These are phyloP conservation scores for Corydoras sp. DNA, from an alignment of 2,113 vertebrate species.

Conservation along the genomic window DNA sequence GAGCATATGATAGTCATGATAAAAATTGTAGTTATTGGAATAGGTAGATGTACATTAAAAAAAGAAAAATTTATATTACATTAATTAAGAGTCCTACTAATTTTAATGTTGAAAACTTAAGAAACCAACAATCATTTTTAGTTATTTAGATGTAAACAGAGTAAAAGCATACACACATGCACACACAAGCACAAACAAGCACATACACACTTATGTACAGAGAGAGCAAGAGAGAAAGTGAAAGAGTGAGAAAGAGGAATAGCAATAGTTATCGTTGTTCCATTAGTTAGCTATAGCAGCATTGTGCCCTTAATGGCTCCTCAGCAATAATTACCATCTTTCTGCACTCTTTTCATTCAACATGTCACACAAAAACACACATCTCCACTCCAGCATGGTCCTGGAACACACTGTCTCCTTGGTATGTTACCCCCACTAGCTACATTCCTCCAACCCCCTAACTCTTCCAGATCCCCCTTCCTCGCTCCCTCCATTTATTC, in stretches of 20 bases:
- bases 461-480: background rate
- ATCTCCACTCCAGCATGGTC: constrained; percentile 63
- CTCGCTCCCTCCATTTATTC: background rate
- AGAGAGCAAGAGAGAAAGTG: background rate
- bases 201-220: background rate
- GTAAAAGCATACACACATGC: background rate
- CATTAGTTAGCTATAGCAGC: constrained; percentile 90
- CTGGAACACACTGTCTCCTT: constrained; percentile 58
- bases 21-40: too few species aligned
- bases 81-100: too few species aligned
- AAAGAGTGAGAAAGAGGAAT: constrained; percentile 1
- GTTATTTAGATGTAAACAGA: too few species aligned
- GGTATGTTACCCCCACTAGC: constrained; percentile 47
- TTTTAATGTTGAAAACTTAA: too few species aligned
- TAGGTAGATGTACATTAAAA: too few species aligned
- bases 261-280: constrained; percentile 52
- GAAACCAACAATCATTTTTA: too few species aligned
- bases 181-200: constrained; percentile 5
- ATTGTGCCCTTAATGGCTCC: constrained; percentile 93
- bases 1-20: too few species aligned
- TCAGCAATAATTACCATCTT: constrained; percentile 93
- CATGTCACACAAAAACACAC: constrained; percentile 47
- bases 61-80: too few species aligned
- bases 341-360: constrained; percentile 74
- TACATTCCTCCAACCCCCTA: background rate